Base-by-base conservation (phyloP, 2,113 vertebrate species). In the Nanger granti region DNA sequence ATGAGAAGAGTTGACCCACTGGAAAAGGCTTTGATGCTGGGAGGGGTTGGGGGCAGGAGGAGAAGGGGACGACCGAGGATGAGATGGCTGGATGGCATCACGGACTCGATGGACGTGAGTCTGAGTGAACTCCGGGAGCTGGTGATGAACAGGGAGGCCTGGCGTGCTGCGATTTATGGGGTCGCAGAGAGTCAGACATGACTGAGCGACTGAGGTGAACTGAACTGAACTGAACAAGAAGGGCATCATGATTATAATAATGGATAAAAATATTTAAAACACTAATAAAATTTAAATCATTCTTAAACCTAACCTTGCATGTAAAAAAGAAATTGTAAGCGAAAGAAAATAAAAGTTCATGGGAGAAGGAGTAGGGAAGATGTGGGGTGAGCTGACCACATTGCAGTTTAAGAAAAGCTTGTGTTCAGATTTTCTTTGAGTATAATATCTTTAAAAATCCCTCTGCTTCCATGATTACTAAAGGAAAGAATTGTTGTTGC, bases 281-380 rank as follows among this genome's bases (percentile, higher is more conserved):
- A 14, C 24, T 89, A 84, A 37, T 26, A 37, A 85, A 94, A 29
- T 73, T 15, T 89, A 92, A 14, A 49, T 7, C 9, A 69, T 15
- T 91, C 1, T 89, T 86, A 87, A 93, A 59, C 29, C 89, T 97
- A 92, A 83, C 24, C 10, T 95, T 96, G 17, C n/a, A 95, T 79
- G 79, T 89, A 87, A 97, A 93, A 4, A 90, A 15, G 13, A 59
- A 87, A 73, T 86, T 26, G 15, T 69, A 59, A 37, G 18, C 54
- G 26, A 95, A 84, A 34, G 18, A 95, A 44, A 85, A 82, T 66
- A 64, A 44, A 91, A 79, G 2, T 82, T 17, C 24, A 31, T 20
- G 14, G 37, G 52, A 24, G 41, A 89, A 88, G 8, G 0, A 60
- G 6, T 12, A 37, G 11, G 9, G 24, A 54, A 89, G 10, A 94